Evolutionary conservation across 2,113 vertebrate genomes (phyloP), one percentile per base, ranked within the genome.

Genomic region (Psettodes erumei): DNA sequence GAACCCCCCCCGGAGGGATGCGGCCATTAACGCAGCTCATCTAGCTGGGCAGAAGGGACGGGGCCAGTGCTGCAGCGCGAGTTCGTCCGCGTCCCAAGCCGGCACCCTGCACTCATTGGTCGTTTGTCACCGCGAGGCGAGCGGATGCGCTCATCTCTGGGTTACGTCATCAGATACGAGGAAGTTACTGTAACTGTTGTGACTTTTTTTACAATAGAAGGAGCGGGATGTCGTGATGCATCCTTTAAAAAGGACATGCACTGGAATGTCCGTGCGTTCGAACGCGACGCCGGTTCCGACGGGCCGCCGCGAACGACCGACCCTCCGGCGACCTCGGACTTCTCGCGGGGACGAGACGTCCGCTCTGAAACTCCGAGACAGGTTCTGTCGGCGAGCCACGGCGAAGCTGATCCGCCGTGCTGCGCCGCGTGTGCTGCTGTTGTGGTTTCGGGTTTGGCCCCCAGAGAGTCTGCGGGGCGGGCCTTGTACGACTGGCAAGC

Each of bases 11-110:
- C 48, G 38, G 83, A 68, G 88, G 69, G 83, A 74, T 75, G 73
- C 79, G 70, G 81, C 86, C 88, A 86, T 92, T 83, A 88, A 81
- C 82, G 82, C 74, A 83, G 82, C 87, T 87, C 86, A 91, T 86
- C 86, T 87, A 78, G 86, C 53, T n/a, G 65, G 74, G 85, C 65
- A 88, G 50, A 28, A 72, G 67, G 77, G 77, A 90, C 83, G 82
- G n/a, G 62, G 50, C 80, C 40, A 21, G 53, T 58, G 85, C 82
- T 81, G 81, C 56, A 38, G 75, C 55, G 58, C 63, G 75, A 83
- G 78, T 90, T 88, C 85, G 85, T 67, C 72, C 45, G 48, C 30
- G 81, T 91, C 81, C 82, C 75, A 38, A 85, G 75, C 66, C 67
- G 28, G 35, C 72, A 66, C 27, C 47, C 69, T 69, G 51, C 68